A percentile compares a stretch with the other conserved stretches of the same genome.
Conservation (phyloP, 2,113 vertebrate genomes). For the Rattus rattus region DNA sequence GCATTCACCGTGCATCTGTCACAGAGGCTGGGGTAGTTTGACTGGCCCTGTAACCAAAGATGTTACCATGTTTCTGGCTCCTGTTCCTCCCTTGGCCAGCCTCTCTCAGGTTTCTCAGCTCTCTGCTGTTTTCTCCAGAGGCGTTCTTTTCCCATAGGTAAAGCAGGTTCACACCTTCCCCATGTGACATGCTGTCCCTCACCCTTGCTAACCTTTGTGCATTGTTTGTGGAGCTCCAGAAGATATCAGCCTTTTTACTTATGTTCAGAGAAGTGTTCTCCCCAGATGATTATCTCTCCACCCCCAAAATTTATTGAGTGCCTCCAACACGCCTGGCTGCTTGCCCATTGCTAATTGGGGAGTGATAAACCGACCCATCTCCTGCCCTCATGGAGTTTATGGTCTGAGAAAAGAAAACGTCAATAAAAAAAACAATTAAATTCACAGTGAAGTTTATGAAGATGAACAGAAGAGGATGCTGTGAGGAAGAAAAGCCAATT, state of each 20-base stretch:
- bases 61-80: not conserved
- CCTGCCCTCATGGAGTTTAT: not conserved
- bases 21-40: not conserved
- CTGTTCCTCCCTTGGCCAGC: not conserved
- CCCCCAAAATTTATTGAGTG: not conserved
- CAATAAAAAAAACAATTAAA: not conserved
- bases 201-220: accelerated
- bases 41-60: not conserved
- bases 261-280: not conserved
- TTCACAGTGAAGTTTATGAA: not conserved
- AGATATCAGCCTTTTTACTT: not conserved
- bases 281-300: not conserved
- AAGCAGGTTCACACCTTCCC: not conserved
- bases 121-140: not conserved
- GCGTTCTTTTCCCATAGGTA: not conserved
- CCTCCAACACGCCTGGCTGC: accelerated
- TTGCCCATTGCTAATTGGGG: not conserved
- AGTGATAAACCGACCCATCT: not conserved
- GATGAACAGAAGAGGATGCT: not conserved
- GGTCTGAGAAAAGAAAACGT: not conserved
- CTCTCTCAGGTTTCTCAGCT: not conserved
- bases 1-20: not conserved
- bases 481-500: not conserved
- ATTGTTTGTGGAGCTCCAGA: not conserved
- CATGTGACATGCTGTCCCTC: not conserved